Evolutionary conservation across 37 sponge, comb jelly and placozoan species (phyloP).

Genomic region (Amphimedon queenslandica): DNA sequence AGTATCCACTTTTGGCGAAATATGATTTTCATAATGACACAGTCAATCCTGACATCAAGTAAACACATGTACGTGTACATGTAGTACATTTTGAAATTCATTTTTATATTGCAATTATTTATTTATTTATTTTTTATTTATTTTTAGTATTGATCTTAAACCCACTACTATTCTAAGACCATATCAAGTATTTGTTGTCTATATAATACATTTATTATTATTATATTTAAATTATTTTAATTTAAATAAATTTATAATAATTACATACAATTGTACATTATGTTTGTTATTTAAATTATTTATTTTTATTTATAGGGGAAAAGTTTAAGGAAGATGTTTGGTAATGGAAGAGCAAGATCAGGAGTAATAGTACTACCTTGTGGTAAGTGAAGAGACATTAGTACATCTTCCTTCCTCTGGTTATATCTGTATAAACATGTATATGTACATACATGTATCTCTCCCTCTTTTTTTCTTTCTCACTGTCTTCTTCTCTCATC

Average conservation of each 20-base stretch:
- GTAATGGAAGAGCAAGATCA: constrained; percentile 93
- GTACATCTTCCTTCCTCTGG: neutral
- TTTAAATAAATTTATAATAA: too few species aligned
- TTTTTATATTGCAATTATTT: too few species aligned
- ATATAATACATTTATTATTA: neutral
- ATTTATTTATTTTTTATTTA: neutral
- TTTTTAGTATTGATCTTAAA: constrained; percentile 85
- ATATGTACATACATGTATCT: too few species aligned
- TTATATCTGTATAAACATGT: too few species aligned
- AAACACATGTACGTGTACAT: neutral
- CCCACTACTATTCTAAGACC: constrained; percentile 95
- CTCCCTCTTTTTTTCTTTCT: too few species aligned
- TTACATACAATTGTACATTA: too few species aligned
- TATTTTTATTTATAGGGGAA: constrained; percentile 81
- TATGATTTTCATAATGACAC: constrained; percentile 99
- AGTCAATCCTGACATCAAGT: constrained; percentile 91
- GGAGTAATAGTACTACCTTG: constrained; percentile 98
- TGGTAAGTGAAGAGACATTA: constrained; percentile 45
- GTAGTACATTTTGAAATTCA: too few species aligned
- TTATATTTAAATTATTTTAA: neutral
- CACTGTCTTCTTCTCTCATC: too few species aligned
- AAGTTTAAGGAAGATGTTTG: constrained; percentile 99
- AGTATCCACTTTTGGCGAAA: constrained; percentile 94
- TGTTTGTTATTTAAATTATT: too few species aligned
- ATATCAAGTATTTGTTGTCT: constrained; percentile 92